These are phyloP conservation scores for Chloroceryle amazona DNA, from an alignment of 2,797 vertebrate genomes.

Conservation along the genomic window DNA sequence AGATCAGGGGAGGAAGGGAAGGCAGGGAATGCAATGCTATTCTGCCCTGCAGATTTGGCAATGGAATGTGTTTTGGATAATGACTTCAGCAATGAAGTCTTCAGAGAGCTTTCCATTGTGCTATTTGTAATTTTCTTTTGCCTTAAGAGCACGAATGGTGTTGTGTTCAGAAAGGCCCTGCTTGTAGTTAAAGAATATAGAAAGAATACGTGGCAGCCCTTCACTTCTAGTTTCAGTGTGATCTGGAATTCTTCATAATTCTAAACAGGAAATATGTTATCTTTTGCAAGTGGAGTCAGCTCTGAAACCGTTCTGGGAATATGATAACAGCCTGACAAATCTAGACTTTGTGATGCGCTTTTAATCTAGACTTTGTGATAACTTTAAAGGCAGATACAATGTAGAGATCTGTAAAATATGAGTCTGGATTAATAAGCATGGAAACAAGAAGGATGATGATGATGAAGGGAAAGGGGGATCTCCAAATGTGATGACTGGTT, in stretches of 20 bases:
- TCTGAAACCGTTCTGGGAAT: neutral
- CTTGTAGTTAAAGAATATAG: neutral
- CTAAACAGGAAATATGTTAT: neutral
- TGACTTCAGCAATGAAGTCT: neutral
- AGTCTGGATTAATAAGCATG: neutral
- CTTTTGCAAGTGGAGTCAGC: neutral
- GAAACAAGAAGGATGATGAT: neutral
- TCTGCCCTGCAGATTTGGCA: neutral
- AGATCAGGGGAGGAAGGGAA: neutral
- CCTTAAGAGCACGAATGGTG: neutral
- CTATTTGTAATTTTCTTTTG: neutral
- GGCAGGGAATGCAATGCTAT: neutral
- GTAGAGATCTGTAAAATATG: neutral
- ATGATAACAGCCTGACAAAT: neutral
- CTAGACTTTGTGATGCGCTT: neutral
- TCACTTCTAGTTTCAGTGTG: neutral
- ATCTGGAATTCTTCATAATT: neutral
- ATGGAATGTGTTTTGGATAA: neutral
- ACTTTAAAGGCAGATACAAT: neutral
- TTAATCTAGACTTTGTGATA: neutral
- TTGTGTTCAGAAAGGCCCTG: neutral
- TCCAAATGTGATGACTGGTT: neutral
- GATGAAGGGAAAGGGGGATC: neutral
- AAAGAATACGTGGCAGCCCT: neutral
- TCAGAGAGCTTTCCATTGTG: neutral